Percentiles rank a stretch among this genome's conserved stretches.
phyloP scores from a whole-genome alignment of 1,140 invertebrate species.

The Plectrocnemia conspersa region DNA sequence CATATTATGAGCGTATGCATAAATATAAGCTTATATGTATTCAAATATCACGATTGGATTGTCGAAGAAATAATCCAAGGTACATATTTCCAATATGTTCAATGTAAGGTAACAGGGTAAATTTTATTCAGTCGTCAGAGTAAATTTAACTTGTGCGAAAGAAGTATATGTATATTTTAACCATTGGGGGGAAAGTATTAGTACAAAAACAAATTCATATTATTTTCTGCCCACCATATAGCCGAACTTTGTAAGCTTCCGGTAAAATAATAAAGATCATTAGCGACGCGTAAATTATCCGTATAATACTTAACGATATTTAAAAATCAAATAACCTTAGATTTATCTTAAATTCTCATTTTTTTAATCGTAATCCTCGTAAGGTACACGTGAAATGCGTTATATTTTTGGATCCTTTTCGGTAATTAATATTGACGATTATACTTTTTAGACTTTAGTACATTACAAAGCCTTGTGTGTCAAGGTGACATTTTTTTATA shows the following conservation, averaged over 20 bases:
- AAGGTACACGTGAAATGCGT: conserved; percentile 18
- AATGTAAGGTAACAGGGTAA: conserved; percentile 31
- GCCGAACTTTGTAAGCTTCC: not conserved
- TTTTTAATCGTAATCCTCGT: not conserved
- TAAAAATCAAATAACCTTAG: not conserved
- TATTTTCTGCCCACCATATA: conserved; percentile 11
- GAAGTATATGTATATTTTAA: conserved; percentile 10
- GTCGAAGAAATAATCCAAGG: too few relatives aligned
- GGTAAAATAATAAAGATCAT: not conserved
- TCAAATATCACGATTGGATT: too few relatives aligned
- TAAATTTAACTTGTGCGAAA: conserved; percentile 13
- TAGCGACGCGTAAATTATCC: too few relatives aligned
- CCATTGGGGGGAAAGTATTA: conserved; percentile 10
- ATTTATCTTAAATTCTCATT: not conserved
- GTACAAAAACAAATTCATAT: conserved; percentile 17
- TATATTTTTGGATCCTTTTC: conserved; percentile 32
- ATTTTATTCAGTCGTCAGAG: conserved; percentile 23
- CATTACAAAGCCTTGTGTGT: conserved; percentile 21
- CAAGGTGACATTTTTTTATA: conserved; percentile 14
- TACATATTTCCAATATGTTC: too few relatives aligned
- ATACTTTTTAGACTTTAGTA: conserved; percentile 21
- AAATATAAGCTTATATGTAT: too few relatives aligned
- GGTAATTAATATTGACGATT: conserved; percentile 7
- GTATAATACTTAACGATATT: too few relatives aligned
- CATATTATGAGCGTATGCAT: too few relatives aligned